Conservation (phyloP, 2,113 vertebrate genomes). For the Cottus gobio region DNA sequence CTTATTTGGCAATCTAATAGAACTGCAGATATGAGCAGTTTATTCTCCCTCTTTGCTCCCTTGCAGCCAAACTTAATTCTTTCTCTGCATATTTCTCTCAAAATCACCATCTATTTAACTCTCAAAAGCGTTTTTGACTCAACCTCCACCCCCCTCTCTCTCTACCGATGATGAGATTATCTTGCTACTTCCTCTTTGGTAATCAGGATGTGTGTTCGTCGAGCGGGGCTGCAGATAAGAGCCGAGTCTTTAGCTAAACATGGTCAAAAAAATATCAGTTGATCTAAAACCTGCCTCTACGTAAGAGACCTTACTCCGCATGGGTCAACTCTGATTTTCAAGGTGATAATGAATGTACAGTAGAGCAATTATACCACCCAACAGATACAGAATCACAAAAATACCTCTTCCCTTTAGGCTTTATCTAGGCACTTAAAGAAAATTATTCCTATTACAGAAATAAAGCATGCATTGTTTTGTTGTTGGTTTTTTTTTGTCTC, state of each 20-base stretch:
- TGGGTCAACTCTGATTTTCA: conserved; percentile 36
- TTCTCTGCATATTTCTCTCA: neutral
- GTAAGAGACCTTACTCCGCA: conserved; percentile 54
- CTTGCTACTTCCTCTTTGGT: conserved; percentile 72
- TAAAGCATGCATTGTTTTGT: conserved; percentile 85
- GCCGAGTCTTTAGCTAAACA: conserved; percentile 44
- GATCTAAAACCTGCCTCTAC: conserved; percentile 40
- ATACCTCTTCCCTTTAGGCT: conserved; percentile 78
- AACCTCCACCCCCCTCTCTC: neutral
- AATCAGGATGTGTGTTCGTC: conserved; percentile 58
- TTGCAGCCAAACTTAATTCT: conserved; percentile 9
- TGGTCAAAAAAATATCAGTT: conserved; percentile 1
- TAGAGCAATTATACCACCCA: conserved; percentile 21
- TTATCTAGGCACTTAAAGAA: conserved; percentile 88
- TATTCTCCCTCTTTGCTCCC: neutral
- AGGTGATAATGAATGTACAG: conserved; percentile 62
- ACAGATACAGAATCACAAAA: conserved; percentile 85
- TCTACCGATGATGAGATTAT: conserved; percentile 59
- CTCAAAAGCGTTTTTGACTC: conserved; percentile 25
- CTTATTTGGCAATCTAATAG: conserved; percentile 20
- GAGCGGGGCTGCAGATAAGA: conserved; percentile 61
- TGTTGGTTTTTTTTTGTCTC: conserved; percentile 41
- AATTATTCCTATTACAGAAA: conserved; percentile 89
- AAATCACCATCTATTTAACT: conserved; percentile 13
- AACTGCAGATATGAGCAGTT: conserved; percentile 17